Percentiles rank a stretch among this genome's conserved stretches.
Conservation (phyloP, 2,797 vertebrate species). For the Lutjanus campechanus region DNA sequence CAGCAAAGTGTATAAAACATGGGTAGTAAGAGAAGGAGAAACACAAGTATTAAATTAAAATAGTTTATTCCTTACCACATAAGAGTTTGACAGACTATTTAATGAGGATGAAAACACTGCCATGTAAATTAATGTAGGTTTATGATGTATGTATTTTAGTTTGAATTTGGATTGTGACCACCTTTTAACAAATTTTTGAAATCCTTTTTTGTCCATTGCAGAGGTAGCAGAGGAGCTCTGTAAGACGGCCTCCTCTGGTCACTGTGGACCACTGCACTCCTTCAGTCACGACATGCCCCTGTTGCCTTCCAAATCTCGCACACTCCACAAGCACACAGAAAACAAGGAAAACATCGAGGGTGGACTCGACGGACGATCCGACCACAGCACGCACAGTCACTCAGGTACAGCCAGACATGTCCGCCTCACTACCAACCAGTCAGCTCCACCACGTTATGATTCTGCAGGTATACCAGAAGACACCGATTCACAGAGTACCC, state of each 20-base stretch:
- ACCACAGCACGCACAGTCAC: constrained; percentile 87
- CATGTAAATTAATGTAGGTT: too few relatives aligned
- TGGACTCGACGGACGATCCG: constrained; percentile 86
- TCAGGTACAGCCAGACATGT: constrained; percentile 88
- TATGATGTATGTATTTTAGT: too few relatives aligned
- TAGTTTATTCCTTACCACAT: too few relatives aligned
- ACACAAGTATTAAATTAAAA: background rate
- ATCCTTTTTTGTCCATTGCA: constrained; percentile 65
- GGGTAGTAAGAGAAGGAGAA: too few relatives aligned
- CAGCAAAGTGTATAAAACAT: background rate
- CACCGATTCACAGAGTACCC: background rate
- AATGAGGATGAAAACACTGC: too few relatives aligned
- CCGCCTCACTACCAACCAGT: constrained; percentile 38
- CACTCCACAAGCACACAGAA: constrained; percentile 94
- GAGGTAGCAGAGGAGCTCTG: constrained; percentile 98
- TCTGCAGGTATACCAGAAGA: constrained; percentile 53
- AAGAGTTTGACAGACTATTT: too few relatives aligned
- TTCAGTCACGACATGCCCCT: constrained; percentile 93
- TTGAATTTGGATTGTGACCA: background rate
- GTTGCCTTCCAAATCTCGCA: constrained; percentile 95
- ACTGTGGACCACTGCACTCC: constrained; percentile 86
- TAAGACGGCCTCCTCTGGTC: constrained; percentile 91
- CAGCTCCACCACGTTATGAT: constrained; percentile 41
- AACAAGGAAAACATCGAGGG: constrained; percentile 99
- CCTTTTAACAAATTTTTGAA: background rate